phyloP scores from a whole-genome alignment of 2,888 invertebrate genomes.

The Hemicrepidius hirtus region DNA sequence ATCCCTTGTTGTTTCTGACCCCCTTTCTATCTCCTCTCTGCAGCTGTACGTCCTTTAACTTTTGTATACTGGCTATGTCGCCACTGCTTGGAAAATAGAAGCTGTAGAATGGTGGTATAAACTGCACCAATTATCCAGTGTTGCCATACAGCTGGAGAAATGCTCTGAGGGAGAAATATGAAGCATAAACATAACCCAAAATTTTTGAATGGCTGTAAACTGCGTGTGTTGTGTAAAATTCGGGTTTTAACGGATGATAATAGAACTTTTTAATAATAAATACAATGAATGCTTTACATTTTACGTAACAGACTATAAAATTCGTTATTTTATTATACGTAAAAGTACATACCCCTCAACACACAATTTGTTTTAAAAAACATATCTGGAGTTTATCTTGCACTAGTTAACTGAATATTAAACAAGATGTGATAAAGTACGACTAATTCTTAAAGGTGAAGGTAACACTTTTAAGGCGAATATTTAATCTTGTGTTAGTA shows the following conservation, averaged over 20 bases:
- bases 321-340: neutral
- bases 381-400: neutral
- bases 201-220: slow-evolving; percentile 3
- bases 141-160: neutral
- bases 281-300: neutral
- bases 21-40: too few species aligned
- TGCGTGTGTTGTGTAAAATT: neutral
- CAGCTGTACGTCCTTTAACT: too few species aligned
- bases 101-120: too few species aligned
- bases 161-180: too few species aligned
- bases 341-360: neutral
- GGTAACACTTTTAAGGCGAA: too few species aligned
- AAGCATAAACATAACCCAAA: slow-evolving; percentile 14
- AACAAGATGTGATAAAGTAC: too few species aligned
- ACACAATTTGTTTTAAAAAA: neutral
- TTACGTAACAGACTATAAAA: neutral
- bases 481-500: too few species aligned
- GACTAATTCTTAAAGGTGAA: too few species aligned
- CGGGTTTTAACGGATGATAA: neutral
- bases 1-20: too few species aligned
- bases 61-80: too few species aligned
- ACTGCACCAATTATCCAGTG: neutral
- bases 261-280: neutral
- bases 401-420: too few species aligned
- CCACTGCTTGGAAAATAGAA: too few species aligned